Percentiles rank a stretch among this genome's conserved stretches.
Evolutionary conservation across 2,888 invertebrate species (phyloP).

Genomic region (Diaperis boleti): DNA sequence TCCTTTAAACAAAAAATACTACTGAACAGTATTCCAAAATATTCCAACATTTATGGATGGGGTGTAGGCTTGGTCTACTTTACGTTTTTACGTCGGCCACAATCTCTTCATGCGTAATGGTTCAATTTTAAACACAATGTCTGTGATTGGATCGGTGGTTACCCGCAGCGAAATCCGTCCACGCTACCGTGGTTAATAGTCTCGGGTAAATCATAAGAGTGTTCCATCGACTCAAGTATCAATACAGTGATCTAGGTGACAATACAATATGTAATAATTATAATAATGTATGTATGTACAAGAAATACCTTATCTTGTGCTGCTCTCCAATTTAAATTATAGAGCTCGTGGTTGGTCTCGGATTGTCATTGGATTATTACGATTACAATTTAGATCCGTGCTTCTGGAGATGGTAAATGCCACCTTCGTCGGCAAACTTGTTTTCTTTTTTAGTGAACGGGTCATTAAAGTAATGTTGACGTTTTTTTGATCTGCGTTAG

Average conservation of each 20-base stretch:
- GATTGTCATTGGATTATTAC: constrained; percentile 37
- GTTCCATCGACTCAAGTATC: constrained; percentile 45
- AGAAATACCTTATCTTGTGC: constrained; percentile 50
- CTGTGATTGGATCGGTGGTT: constrained; percentile 49
- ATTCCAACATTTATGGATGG: no score
- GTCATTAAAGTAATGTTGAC: constrained; percentile 1
- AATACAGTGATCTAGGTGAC: constrained; percentile 50
- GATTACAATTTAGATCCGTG: constrained; percentile 30
- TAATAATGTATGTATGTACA: constrained; percentile 57
- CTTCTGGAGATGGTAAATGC: constrained; percentile 12
- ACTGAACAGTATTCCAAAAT: no score
- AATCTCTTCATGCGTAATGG: constrained; percentile 43
- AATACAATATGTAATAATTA: constrained; percentile 56
- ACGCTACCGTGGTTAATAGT: constrained; percentile 51
- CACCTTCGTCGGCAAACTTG: constrained; percentile 1
- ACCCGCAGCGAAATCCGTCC: constrained; percentile 47
- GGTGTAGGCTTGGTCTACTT: constrained; percentile 21
- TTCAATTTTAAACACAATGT: constrained; percentile 53
- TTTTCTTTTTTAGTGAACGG: constrained; percentile 1
- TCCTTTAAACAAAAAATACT: no score
- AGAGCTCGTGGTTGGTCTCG: constrained; percentile 40
- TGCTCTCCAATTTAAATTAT: constrained; percentile 50
- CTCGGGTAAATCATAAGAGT: constrained; percentile 43
- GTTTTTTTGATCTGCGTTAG: constrained; percentile 3
- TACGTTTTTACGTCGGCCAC: constrained; percentile 13